A percentile compares a stretch with the other conserved stretches of the same genome.
Conservation (phyloP, 2,797 vertebrate genomes). For the Atherinosoma microstoma region DNA sequence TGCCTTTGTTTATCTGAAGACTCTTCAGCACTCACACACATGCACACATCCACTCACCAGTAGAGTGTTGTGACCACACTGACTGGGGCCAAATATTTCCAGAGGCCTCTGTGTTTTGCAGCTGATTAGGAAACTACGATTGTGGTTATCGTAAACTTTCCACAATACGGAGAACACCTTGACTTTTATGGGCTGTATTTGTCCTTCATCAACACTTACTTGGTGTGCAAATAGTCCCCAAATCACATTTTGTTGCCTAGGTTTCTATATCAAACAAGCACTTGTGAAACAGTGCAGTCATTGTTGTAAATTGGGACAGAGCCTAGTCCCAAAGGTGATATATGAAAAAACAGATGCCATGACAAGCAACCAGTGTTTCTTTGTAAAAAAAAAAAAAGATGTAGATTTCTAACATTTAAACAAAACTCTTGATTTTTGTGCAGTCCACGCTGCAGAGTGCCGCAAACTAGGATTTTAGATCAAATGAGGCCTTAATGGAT, state of each 20-base stretch:
- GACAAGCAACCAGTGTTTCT: background rate
- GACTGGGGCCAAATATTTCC: slow-evolving; percentile 64
- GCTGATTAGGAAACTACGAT: slow-evolving; percentile 74
- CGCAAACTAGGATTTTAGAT: background rate
- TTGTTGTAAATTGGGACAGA: background rate
- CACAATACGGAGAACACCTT: slow-evolving; percentile 74
- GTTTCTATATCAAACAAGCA: slow-evolving; percentile 58
- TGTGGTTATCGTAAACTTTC: slow-evolving; percentile 78
- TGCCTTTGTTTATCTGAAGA: slow-evolving; percentile 71
- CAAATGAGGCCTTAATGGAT: slow-evolving; percentile 8
- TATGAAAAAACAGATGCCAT: background rate
- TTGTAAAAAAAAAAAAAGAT: background rate
- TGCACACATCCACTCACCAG: slow-evolving; percentile 32
- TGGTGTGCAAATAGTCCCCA: slow-evolving; percentile 65
- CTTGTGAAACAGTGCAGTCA: slow-evolving; percentile 25
- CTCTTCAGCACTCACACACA: slow-evolving; percentile 30
- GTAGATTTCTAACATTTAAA: background rate
- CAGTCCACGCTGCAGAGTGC: background rate
- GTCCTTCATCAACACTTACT: slow-evolving; percentile 59
- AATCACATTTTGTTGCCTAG: slow-evolving; percentile 40
- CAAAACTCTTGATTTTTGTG: background rate
- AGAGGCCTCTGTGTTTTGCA: slow-evolving; percentile 45
- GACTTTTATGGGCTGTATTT: slow-evolving; percentile 75
- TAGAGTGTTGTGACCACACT: slow-evolving; percentile 56
- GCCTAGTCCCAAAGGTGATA: slow-evolving; percentile 5